Base-by-base conservation (phyloP, 2,888 invertebrate species). In the Alcis repandata region DNA sequence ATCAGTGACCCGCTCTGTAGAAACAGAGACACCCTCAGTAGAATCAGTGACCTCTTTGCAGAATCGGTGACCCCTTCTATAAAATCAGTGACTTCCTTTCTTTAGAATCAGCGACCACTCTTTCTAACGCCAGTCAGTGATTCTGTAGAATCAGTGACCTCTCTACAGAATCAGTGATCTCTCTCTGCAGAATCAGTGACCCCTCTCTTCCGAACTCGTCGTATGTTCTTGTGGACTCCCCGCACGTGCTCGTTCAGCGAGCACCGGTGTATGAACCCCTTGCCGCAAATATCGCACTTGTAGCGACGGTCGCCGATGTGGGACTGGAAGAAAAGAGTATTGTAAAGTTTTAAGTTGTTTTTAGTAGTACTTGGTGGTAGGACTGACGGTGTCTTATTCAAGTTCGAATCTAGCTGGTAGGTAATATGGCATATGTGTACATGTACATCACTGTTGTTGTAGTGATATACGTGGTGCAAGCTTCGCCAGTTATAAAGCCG, bases 251-350 rank as follows among this genome's bases (percentile, higher is more conserved):
- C 70, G 11, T 64, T 36, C 6, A 67, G 59, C 19, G 68, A 59
- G 1, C 53, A 56, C 11, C 59, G 27, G 40, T 66, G 63, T 8
- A 67, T 40, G 43, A 71, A 71, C 3, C 64, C 67, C 17, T 71
- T 71, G n/a, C 36, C 57, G 40, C 70, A 71, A 0, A 62, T 46
- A 1, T 59, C 45, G 33, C 71, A 71, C 32, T 67, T 64, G 63
- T 65, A 67, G 11, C 71, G 68, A 1, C 71, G 68, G 38, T 64
- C 67, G 19, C 69, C 69, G 46, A 64, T 67, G 56, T 71, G 71
- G 0, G 59, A 53, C 70, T 71, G 63, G 1, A 61, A 65, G 17
- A 10, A 48, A 17, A 52, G 13, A 43, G 0, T 6, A 22, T 9
- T 20, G 6, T 3, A 20, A 20, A 41, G 9, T 41, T 1, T 15